A percentile compares a stretch with the other conserved stretches of the same genome.
Conservation (phyloP, 2,888 invertebrate species). For the Latrodectus hesperus region DNA sequence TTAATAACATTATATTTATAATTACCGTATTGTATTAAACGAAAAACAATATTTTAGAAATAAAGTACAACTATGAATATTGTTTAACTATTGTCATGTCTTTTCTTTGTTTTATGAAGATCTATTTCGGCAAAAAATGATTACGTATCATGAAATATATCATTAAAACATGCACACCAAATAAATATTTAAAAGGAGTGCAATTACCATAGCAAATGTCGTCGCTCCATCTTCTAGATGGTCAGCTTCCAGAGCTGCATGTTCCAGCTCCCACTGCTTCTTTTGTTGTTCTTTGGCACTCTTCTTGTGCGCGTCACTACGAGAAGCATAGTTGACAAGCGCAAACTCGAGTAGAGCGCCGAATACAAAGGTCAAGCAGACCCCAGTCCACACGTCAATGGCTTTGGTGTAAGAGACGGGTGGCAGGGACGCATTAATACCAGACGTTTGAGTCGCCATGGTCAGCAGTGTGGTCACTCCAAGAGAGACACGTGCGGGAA, state of each 20-base stretch:
- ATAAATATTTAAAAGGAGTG: neutral
- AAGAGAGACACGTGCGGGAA: constrained; percentile 93
- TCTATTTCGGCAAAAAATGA: too few relatives aligned
- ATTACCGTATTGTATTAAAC: too few relatives aligned
- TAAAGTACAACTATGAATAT: too few relatives aligned
- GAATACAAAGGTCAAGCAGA: constrained; percentile 97
- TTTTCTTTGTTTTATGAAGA: too few relatives aligned
- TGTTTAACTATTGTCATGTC: too few relatives aligned
- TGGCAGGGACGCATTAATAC: constrained; percentile 94
- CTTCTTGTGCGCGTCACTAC: constrained; percentile 88
- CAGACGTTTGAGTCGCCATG: constrained; percentile 96
- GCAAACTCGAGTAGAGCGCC: constrained; percentile 98
- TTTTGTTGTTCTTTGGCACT: constrained; percentile 83
- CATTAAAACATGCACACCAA: too few relatives aligned
- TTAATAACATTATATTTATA: too few relatives aligned
- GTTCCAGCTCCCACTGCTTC: constrained; percentile 85
- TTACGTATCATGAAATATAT: too few relatives aligned
- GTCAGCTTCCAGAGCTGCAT: constrained; percentile 90
- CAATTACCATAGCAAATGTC: constrained; percentile 92
- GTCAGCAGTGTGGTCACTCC: constrained; percentile 97
- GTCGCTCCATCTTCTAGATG: constrained; percentile 88
- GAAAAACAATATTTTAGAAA: too few relatives aligned
- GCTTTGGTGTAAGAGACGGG: constrained; percentile 99
- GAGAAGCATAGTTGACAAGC: constrained; percentile 95
- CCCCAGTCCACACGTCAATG: constrained; percentile 98